Base-by-base conservation (phyloP, 2,113 vertebrate genomes). In the Gorsachius goisagi region DNA sequence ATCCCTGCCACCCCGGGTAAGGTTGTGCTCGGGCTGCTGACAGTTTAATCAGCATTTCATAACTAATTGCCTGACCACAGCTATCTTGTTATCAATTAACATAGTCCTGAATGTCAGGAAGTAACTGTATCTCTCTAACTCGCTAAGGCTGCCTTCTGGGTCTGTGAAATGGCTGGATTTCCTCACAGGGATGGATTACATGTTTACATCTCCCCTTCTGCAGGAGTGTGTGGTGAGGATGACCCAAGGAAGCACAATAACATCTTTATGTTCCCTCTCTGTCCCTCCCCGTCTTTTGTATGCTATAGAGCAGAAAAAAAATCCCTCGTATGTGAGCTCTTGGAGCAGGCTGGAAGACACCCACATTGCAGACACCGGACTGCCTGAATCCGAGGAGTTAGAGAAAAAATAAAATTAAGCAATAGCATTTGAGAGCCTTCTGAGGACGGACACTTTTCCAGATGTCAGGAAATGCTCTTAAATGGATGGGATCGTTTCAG, bases 61-160 rank as follows among this genome's bases (percentile, higher is more conserved):
- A 91, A 90, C 90, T 94, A 93, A 97, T 95, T 96, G 93, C 90
- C 41, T 80, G 78, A 60, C 64, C 52, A 55, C 26, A 76, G 84
- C 81, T 96, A 93, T 93, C 82, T 95, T 90, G 59, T 95, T 91
- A 80, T 96, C 96, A 97, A 92, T 95, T 96, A 97, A 93, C 91
- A 26, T 75, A 76, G 75, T 33, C 85, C 90, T 71, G 94, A 94
- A 95, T 96, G 82, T 95, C 95, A 97, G 96, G 94, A 97, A 97
- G 97, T 97, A 97, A 97, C 91, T 79, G 68, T 95, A 96, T 95
- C 95, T 79, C 91, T 74, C 49, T 64, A 92, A 83, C 82, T 88
- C 13, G 11, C 81, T 77, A n/a, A 77, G 74, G 69, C 80, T 92
- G 95, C 69, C 85, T 95, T 90, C 88, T 90, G 73, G 49, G 72